Percentiles rank a stretch among this genome's conserved stretches.
Evolutionary conservation across 2,888 invertebrate species (phyloP).

Genomic region (Lasioglossum marginatum): DNA sequence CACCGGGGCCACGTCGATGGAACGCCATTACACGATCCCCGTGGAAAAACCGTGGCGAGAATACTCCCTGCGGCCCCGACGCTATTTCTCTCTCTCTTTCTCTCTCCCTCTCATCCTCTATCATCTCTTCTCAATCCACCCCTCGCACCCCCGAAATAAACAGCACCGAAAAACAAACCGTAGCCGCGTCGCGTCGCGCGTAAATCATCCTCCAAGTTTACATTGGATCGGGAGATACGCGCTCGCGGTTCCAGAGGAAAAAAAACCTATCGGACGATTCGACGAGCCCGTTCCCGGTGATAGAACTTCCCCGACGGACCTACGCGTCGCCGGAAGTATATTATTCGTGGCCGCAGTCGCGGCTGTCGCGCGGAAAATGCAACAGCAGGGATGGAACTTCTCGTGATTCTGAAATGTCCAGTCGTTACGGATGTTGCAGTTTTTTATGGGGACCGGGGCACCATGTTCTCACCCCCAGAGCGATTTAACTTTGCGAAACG

Average conservation of each 20-base stretch:
- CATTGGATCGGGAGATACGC: conserved; percentile 44
- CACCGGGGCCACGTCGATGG: conserved; percentile 55
- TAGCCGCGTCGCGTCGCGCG: conserved; percentile 17
- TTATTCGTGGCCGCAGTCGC: conserved; percentile 26
- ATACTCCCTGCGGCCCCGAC: conserved; percentile 23
- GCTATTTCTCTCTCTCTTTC: not conserved
- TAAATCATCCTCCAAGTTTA: conserved; percentile 62
- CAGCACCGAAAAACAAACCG: conserved; percentile 54
- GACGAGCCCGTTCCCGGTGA: conserved; percentile 43
- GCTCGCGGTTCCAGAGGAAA: not conserved
- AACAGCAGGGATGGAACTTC: conserved; percentile 38
- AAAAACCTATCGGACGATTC: conserved; percentile 43
- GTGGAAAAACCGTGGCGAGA: conserved; percentile 50
- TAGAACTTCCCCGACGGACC: conserved; percentile 36
- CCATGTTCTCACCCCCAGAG: not conserved
- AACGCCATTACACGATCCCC: conserved; percentile 48
- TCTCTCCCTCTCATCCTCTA: not conserved
- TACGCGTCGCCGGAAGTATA: conserved; percentile 27
- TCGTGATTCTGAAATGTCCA: conserved; percentile 28
- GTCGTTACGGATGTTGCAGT: not conserved
- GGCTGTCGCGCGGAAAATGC: conserved; percentile 38
- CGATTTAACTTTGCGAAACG: not conserved
- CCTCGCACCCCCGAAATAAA: not conserved
- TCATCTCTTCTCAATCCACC: not conserved
- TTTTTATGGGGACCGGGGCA: not conserved